A percentile compares a stretch with the other conserved stretches of the same genome.
These are phyloP conservation scores for Oryzias curvinotus DNA, from an alignment of 2,113 vertebrate species.

Conservation along the genomic window DNA sequence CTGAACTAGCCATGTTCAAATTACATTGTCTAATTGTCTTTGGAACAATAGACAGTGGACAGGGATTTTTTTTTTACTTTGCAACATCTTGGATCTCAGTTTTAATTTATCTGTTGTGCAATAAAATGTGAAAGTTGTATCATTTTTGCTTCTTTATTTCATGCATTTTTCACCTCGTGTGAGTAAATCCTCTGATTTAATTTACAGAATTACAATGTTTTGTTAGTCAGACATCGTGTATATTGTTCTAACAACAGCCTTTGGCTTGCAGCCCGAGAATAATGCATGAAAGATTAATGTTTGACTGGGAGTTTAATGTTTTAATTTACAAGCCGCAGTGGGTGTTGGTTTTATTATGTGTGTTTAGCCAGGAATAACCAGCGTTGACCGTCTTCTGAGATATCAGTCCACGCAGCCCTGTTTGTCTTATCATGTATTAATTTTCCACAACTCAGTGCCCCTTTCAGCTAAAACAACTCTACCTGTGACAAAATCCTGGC, in stretches of 20 bases:
- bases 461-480: constrained; percentile 8
- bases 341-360: neutral
- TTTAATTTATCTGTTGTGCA: constrained; percentile 38
- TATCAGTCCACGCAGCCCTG: constrained; percentile 29
- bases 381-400: constrained; percentile 6
- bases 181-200: constrained; percentile 63
- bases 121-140: constrained; percentile 62
- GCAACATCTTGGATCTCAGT: neutral
- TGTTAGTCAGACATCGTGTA: constrained; percentile 56
- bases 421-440: constrained; percentile 4
- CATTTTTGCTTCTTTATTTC: constrained; percentile 66
- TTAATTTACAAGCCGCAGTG: constrained; percentile 4
- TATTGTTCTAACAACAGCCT: constrained; percentile 63
- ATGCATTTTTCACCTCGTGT: constrained; percentile 53
- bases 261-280: constrained; percentile 42
- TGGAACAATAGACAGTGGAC: neutral
- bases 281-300: constrained; percentile 24
- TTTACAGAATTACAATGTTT: constrained; percentile 52
- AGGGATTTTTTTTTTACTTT: neutral
- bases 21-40: neutral
- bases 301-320: constrained; percentile 27
- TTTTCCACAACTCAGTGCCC: constrained; percentile 24
- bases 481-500: constrained; percentile 36
- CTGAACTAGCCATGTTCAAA: neutral
- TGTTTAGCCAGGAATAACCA: constrained; percentile 1